Base-by-base conservation (phyloP, 2,113 vertebrate genomes). In the Phylloscopus trochiloides region DNA sequence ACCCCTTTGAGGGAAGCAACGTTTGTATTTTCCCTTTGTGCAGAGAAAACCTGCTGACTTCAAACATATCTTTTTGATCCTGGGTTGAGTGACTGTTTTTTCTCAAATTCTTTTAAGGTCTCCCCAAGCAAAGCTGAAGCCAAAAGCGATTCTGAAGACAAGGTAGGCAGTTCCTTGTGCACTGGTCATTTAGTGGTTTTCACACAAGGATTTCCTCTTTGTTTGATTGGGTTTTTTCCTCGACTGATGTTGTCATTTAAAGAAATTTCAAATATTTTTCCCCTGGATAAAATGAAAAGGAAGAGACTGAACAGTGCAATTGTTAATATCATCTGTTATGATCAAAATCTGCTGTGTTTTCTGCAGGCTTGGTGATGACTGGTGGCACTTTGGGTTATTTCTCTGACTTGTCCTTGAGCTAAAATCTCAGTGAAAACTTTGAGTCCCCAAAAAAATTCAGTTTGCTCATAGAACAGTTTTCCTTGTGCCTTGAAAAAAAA, bases 81-180 rank as follows among this genome's bases (percentile, higher is more conserved):
- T 63, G 52, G 31, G 14, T 14, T 62, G 25, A 13, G 20, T 73
- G 92, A 80, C 82, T 95, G 34, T 42, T 87, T 73, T 43, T 55
- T 45, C 40, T 92, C 38, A 22, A 86, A 65, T 83, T 67, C 31
- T 66, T 97, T 97, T 90, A 94, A 98, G 98, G 98, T 98, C 19
- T 98, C 98, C 6, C 96, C 98, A 86, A 95, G 96, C 94, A 98
- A 98, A 97, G 75, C 97, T 65, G 98, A 98, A 88, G 78, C 96
- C 54, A 98, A 97, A 86, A 97, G 95, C 77, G 98, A 98, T 22
- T 88, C 96, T 63, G 98, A 98, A 90, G 98, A 98, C 43, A 97
- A 94, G 98, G 98, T 98, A 98, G 42, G 98, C 79, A 51, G 71
- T 43, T 90, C 14, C 8, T 94, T 51, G 2, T 62, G 63, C 7